Conservation (phyloP, 2,888 invertebrate genomes). For the Diarsia dahlii region DNA sequence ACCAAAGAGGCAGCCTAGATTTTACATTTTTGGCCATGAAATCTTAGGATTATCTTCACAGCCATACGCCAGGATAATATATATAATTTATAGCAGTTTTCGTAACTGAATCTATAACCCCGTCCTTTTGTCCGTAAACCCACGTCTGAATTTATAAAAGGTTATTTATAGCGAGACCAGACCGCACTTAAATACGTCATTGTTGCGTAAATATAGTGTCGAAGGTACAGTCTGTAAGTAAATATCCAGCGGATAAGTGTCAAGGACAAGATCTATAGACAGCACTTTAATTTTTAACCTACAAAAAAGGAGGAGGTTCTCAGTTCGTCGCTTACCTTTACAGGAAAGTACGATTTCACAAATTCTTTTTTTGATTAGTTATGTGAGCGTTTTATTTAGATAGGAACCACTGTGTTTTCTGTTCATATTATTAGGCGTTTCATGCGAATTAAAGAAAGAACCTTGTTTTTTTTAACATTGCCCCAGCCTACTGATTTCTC, state of each 20-base stretch:
- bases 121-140: background rate
- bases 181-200: background rate
- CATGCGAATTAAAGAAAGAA: too few relatives aligned
- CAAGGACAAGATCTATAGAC: background rate
- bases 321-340: too few relatives aligned
- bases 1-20: too few relatives aligned
- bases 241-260: background rate
- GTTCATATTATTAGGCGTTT: too few relatives aligned
- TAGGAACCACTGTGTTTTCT: too few relatives aligned
- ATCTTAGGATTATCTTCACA: background rate
- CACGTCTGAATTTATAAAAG: background rate
- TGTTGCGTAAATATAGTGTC: background rate
- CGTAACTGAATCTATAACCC: background rate
- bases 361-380: too few relatives aligned
- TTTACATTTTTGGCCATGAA: background rate
- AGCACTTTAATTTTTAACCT: too few relatives aligned
- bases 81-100: background rate
- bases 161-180: background rate
- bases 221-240: background rate
- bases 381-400: too few relatives aligned
- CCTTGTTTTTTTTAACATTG: too few relatives aligned
- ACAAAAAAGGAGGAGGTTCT: too few relatives aligned
- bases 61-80: background rate
- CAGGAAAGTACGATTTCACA: too few relatives aligned
- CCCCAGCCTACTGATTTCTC: too few relatives aligned